Evolutionary conservation across 2,113 vertebrate genomes (phyloP).

Genomic region (Otus sunia): DNA sequence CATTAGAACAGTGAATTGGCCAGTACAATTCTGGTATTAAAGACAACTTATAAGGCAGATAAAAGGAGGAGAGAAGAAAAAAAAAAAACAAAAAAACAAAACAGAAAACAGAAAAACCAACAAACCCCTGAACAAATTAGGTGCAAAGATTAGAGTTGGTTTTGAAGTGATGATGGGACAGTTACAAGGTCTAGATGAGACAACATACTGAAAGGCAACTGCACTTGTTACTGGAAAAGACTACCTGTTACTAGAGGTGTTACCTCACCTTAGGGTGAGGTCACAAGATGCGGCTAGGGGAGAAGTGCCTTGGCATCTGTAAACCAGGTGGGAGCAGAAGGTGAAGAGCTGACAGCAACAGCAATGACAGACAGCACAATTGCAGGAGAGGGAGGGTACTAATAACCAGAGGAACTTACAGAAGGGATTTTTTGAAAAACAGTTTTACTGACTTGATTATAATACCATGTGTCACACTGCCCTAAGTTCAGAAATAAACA

Average conservation of each 20-base stretch:
- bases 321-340: not conserved
- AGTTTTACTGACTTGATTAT: not conserved
- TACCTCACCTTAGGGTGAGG: not conserved
- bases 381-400: not conserved
- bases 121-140: accelerated
- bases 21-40: not conserved
- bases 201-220: not conserved
- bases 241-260: not conserved
- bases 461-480: not conserved
- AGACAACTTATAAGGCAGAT: not conserved
- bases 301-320: not conserved
- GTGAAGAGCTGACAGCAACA: not conserved
- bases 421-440: not conserved
- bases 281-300: not conserved
- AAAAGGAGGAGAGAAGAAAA: not conserved
- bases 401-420: not conserved
- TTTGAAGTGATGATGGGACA: not conserved
- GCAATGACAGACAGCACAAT: not conserved
- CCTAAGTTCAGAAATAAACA: not conserved
- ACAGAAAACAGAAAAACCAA: too few relatives aligned
- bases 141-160: not conserved
- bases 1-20: not conserved
- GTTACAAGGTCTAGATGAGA: not conserved
- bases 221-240: too few relatives aligned
- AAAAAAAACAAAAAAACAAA: too few relatives aligned